phyloP scores from a whole-genome alignment of 2,888 invertebrate species.

The Ethmia dodecea region DNA sequence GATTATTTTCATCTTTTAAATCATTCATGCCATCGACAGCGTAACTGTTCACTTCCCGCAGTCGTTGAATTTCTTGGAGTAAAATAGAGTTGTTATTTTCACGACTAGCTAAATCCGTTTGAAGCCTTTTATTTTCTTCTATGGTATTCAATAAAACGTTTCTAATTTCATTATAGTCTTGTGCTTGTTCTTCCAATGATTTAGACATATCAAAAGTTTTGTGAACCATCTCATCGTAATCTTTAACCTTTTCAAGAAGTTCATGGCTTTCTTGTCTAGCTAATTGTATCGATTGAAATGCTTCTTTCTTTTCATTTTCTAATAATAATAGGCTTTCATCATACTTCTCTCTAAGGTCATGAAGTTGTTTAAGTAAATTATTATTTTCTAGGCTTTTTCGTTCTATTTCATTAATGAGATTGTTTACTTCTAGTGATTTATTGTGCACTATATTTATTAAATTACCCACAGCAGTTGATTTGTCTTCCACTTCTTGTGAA shows the following conservation, averaged over 20 bases:
- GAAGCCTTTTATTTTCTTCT: slow-evolving; percentile 33
- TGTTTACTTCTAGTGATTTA: slow-evolving; percentile 48
- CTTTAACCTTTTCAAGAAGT: slow-evolving; percentile 41
- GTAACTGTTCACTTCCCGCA: slow-evolving; percentile 35
- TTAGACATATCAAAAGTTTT: slow-evolving; percentile 29
- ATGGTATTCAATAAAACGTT: slow-evolving; percentile 22
- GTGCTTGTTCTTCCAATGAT: slow-evolving; percentile 24
- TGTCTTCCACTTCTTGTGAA: slow-evolving; percentile 35
- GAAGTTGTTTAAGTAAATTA: slow-evolving; percentile 32
- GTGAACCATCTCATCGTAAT: slow-evolving; percentile 30
- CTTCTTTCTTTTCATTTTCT: slow-evolving; percentile 41
- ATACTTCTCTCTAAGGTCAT: slow-evolving; percentile 33
- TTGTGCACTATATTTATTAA: slow-evolving; percentile 36
- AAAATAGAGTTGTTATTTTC: slow-evolving; percentile 34
- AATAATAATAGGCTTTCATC: slow-evolving; percentile 30
- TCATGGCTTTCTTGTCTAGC: slow-evolving; percentile 51
- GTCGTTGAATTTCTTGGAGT: slow-evolving; percentile 38
- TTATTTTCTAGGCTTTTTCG: slow-evolving; percentile 35
- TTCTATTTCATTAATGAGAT: slow-evolving; percentile 39
- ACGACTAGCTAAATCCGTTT: slow-evolving; percentile 23
- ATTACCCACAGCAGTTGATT: slow-evolving; percentile 42
- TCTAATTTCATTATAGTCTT: slow-evolving; percentile 31
- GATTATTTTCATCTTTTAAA: slow-evolving; percentile 38
- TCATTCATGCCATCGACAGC: slow-evolving; percentile 30
- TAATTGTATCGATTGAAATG: slow-evolving; percentile 35